phyloP scores from a whole-genome alignment of 2,113 vertebrate species.

The Psammodynastes pulverulentus region DNA sequence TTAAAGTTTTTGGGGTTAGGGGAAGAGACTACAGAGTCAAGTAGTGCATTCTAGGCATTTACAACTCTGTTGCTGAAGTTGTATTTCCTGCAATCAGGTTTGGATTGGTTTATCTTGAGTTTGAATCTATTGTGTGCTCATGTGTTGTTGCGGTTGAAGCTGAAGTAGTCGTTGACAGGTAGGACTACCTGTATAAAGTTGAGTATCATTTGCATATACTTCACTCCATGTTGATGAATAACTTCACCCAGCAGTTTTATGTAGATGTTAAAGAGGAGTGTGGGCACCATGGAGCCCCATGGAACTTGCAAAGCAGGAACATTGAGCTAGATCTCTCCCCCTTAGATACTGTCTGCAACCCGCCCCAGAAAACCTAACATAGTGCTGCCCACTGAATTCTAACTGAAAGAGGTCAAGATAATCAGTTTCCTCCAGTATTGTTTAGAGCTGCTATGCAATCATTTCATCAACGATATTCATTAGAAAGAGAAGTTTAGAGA shows the following conservation, averaged over 20 bases:
- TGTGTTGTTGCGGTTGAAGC: no score
- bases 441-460: background rate
- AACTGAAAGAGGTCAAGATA: background rate
- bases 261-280: background rate
- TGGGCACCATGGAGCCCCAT: background rate
- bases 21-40: no score
- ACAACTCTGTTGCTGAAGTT: no score
- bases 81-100: no score
- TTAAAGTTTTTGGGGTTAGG: no score
- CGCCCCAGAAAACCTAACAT: background rate
- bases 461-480: background rate
- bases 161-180: no score
- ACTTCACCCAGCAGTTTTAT: background rate
- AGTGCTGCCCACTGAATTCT: background rate
- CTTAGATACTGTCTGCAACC: background rate
- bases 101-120: no score
- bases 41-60: no score
- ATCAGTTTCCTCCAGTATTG: background rate
- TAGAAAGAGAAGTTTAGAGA: background rate
- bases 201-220: background rate
- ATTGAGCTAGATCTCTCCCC: background rate
- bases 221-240: background rate
- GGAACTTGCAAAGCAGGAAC: background rate
- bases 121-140: no score
- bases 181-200: background rate